Percentiles rank a stretch among this genome's conserved stretches.
Conservation (phyloP, 2,888 invertebrate species). For the Leptinotarsa peninsularis region DNA sequence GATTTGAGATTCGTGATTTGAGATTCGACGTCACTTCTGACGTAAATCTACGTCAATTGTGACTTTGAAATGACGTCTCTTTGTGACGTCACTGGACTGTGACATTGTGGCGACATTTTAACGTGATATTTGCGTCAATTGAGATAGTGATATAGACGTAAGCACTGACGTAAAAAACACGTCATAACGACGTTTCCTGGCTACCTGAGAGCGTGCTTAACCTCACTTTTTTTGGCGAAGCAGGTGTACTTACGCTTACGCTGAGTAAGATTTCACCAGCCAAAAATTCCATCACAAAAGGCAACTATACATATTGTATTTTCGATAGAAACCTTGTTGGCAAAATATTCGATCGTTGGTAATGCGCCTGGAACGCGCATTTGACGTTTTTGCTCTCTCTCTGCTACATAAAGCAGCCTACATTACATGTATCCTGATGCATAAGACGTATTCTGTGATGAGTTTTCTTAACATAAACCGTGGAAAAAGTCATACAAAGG, state of each 20-base stretch:
- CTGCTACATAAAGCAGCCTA: conserved; percentile 27
- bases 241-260: neutral
- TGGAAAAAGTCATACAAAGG: conserved; percentile 18
- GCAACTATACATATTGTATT: conserved; percentile 22
- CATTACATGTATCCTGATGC: conserved; percentile 36
- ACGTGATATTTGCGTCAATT: too few species aligned
- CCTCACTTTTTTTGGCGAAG: neutral
- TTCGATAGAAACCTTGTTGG: conserved; percentile 30
- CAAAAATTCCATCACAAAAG: neutral
- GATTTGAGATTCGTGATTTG: too few species aligned
- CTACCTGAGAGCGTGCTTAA: neutral
- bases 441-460: conserved; percentile 40
- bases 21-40: too few species aligned
- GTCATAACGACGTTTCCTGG: too few species aligned
- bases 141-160: too few species aligned
- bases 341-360: conserved; percentile 31
- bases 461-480: conserved; percentile 36
- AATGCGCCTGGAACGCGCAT: conserved; percentile 36
- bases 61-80: too few species aligned
- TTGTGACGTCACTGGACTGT: too few species aligned
- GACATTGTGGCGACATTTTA: too few species aligned
- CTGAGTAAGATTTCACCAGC: neutral
- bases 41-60: too few species aligned
- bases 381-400: conserved; percentile 30
- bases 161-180: too few species aligned